These are phyloP conservation scores for Chloroceryle aenea DNA, from an alignment of 2,113 vertebrate species.

Conservation along the genomic window DNA sequence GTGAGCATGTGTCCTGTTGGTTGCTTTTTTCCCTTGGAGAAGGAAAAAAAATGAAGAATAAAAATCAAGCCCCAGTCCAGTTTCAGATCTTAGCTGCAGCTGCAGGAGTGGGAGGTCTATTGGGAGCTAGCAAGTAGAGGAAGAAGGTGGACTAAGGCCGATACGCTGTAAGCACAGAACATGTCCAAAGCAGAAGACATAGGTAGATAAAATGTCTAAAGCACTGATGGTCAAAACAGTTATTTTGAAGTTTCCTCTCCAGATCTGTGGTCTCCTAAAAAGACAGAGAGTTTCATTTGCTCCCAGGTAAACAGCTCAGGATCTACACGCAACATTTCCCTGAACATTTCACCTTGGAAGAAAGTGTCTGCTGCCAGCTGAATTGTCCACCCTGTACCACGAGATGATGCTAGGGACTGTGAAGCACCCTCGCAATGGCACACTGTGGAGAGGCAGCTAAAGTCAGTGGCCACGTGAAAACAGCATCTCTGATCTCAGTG, in stretches of 20 bases:
- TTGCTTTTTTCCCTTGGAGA: background rate
- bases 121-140: rapidly evolving
- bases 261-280: background rate
- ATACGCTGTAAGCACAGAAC: background rate
- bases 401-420: background rate
- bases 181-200: background rate
- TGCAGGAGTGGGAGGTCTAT: background rate
- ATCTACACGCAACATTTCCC: background rate
- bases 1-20: background rate
- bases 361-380: background rate
- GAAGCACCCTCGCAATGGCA: background rate
- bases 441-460: background rate
- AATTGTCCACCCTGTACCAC: background rate
- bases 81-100: background rate
- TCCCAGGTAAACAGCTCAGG: background rate
- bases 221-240: background rate
- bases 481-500: background rate
- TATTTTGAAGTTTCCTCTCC: background rate
- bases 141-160: background rate
- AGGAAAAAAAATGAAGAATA: background rate
- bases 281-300: background rate
- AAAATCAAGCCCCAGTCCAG: background rate
- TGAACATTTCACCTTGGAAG: background rate
- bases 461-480: rapidly evolving
- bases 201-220: background rate